Evolutionary conservation across 2,797 vertebrate species (phyloP).

Genomic region (Fringilla coelebs): DNA sequence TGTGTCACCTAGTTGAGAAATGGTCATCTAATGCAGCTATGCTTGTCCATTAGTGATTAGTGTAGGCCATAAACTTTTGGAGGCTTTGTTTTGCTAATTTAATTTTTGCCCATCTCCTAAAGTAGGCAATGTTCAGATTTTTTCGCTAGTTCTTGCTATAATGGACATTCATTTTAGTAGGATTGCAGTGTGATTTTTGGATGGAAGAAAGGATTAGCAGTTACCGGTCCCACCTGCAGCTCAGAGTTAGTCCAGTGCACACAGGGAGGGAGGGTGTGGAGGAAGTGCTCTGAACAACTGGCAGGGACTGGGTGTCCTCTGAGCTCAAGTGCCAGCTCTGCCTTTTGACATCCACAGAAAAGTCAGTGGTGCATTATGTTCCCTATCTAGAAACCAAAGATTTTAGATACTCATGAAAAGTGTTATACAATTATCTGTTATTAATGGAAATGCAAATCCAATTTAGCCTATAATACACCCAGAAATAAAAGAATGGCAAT

Average conservation of each 20-base stretch:
- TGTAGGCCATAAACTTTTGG: not conserved
- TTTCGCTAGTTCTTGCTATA: not conserved
- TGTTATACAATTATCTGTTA: not conserved
- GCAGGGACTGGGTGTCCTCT: not conserved
- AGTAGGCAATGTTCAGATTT: not conserved
- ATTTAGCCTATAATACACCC: not conserved
- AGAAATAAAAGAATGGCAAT: not conserved
- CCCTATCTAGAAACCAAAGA: not conserved
- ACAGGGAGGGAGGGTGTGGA: not conserved
- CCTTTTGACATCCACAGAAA: not conserved
- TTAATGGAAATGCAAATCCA: not conserved
- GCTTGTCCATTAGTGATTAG: not conserved
- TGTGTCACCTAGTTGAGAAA: not conserved
- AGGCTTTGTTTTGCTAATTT: not conserved
- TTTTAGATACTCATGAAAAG: not conserved
- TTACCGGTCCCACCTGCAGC: not conserved
- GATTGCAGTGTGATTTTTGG: not conserved
- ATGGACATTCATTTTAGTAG: not conserved
- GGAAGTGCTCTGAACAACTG: not conserved
- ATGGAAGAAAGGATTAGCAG: not conserved
- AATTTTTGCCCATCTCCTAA: not conserved
- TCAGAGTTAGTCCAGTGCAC: not conserved
- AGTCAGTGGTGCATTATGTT: not conserved
- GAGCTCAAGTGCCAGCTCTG: not conserved
- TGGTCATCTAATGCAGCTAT: not conserved